Base-by-base conservation (phyloP, 35 echinoderm and acorn worm genomes). In the Heliocidaris erythrogramma region DNA sequence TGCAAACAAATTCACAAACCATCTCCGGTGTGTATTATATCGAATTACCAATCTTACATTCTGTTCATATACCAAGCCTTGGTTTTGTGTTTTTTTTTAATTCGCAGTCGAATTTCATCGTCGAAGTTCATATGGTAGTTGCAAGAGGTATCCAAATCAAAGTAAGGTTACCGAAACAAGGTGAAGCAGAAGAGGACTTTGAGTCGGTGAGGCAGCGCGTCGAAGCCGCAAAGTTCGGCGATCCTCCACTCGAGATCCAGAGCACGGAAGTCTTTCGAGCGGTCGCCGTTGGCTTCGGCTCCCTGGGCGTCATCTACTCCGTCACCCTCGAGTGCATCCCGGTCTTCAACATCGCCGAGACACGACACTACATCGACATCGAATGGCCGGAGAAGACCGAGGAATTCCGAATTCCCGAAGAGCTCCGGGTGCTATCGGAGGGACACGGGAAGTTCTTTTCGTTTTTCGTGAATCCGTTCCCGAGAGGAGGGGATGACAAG, bases 371-470 rank as follows among this genome's bases (percentile, higher is more conserved):
- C 42, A 94, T 98, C 56, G 96, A 98, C 18, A 97, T 98, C 27
- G 95, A 97, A 30, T 97, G 96, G 96, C 97, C 97, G 85, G 86
- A 96, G 90, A 53, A 93, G n/a, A 60, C 93, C 7, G 95, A 92
- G 13, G 78, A 94, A 29, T 91, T 92, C 13, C 96, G 90, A 96
- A 94, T 96, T 32, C 97, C 94, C 30, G 91, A 96, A 52, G 95
- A 94, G 85, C 88, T 96, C 24, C 95, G 95, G 84, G 94, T 71
- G 87, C 95, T 97, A 14, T 97, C 96, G 9, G 69, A 94, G n/a
- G 97, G 96, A 30, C 95, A 97, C 35, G 97, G 97, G 86, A 98
- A 96, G 93, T 98, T 96, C 95, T 98, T 98, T 85, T 98, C 97
- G 60, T 97, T 98, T 91, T 98, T 98, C 61, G 95, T 98, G 69